Evolutionary conservation across 1,140 invertebrate genomes (phyloP).

Genomic region (Parapsyche elsis): DNA sequence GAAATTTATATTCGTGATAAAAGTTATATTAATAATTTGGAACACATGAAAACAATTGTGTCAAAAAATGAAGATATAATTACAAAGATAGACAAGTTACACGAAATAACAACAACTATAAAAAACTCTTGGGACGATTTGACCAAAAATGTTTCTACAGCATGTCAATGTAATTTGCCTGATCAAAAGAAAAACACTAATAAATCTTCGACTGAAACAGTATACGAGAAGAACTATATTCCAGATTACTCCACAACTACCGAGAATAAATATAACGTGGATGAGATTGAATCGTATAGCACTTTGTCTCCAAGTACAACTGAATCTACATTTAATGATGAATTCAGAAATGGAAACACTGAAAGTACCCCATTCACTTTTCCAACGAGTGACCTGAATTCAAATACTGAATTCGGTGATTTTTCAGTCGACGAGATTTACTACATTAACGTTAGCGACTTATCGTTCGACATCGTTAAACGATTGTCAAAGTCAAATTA

Average conservation of each 20-base stretch:
- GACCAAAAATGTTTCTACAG: not conserved
- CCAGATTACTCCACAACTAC: not conserved
- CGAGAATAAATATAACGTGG: not conserved
- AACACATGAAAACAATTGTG: not conserved
- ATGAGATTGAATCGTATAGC: too few relatives aligned
- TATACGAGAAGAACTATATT: not conserved
- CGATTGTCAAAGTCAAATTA: not conserved
- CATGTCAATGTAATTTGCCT: not conserved
- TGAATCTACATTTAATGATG: too few relatives aligned
- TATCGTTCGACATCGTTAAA: conserved; percentile 1
- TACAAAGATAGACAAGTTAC: not conserved
- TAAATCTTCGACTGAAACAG: not conserved
- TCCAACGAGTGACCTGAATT: not conserved
- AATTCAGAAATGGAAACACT: not conserved
- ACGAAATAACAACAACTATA: not conserved
- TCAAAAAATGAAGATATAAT: not conserved
- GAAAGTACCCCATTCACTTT: not conserved
- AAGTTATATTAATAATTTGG: not conserved
- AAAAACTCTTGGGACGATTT: not conserved
- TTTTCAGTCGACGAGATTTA: not conserved
- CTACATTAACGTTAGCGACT: conserved; percentile 6
- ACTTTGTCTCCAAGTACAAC: too few relatives aligned
- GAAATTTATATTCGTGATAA: not conserved
- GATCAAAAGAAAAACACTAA: not conserved
- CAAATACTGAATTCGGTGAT: not conserved